phyloP scores from a whole-genome alignment of 1,140 invertebrate species.

The Agrilus planipennis region DNA sequence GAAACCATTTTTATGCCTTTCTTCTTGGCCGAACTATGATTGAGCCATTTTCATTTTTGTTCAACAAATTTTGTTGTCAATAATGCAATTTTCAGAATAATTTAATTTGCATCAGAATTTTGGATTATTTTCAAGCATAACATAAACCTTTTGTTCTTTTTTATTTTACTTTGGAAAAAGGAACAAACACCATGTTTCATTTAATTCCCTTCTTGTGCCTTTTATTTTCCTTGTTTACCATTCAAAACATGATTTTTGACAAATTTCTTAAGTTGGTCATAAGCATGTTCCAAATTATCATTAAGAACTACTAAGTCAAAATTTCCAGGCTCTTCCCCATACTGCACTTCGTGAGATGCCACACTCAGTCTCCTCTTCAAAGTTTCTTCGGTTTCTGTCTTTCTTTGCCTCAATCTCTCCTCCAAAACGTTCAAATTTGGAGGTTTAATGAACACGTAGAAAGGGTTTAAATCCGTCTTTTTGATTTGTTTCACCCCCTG shows the following conservation, averaged over 20 bases:
- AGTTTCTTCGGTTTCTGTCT: constrained; percentile 84
- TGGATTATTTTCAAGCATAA: no score
- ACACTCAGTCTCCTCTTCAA: constrained; percentile 59
- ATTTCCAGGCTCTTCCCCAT: constrained; percentile 65
- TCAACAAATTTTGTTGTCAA: no score
- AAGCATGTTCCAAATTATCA: constrained; percentile 81
- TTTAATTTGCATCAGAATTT: no score
- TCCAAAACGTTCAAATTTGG: constrained; percentile 75
- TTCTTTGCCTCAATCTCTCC: constrained; percentile 58
- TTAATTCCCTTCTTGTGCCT: no score
- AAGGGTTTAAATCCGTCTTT: constrained; percentile 66
- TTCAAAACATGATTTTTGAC: constrained; percentile 16
- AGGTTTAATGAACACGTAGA: constrained; percentile 88
- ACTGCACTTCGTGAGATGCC: constrained; percentile 71
- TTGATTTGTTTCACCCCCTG: constrained; percentile 93
- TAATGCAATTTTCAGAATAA: no score
- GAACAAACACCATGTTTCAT: no score
- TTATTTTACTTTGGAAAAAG: no score
- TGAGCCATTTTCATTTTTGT: no score
- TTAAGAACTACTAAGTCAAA: constrained; percentile 91
- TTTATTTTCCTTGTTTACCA: no score
- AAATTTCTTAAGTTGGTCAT: constrained; percentile 63
- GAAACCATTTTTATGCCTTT: no score
- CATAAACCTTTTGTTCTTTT: no score
- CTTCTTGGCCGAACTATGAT: no score